Base-by-base conservation (phyloP, 2,797 vertebrate genomes). In the Todus mexicanus region DNA sequence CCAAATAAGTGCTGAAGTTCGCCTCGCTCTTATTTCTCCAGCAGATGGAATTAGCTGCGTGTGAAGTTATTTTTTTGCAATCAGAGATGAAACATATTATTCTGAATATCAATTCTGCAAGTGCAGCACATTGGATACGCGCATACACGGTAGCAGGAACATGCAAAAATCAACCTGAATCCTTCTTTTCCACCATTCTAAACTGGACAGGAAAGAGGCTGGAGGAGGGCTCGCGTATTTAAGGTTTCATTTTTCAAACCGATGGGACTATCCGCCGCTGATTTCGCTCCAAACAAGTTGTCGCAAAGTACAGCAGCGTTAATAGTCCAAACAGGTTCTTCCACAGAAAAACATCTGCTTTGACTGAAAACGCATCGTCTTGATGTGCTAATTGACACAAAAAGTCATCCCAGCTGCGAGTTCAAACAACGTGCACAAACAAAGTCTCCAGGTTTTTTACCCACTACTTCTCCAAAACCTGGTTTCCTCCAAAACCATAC, bases 1-100 rank as follows among this genome's bases (percentile, higher is more conserved):
- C 65, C 92, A 92, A 88, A 51, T 57, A 96, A 93, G 63, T 15
- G 64, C 83, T 31, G 76, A 86, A 94, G 92, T 90, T 65, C 53
- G 75, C 82, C 94, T 85, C 3, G 0, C 61, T 95, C 80, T 69
- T 87, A n/a, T 90, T 80, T 66, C 84, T 75, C 86, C 72, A 90
- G 81, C 93, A 96, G 95, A 94, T 94, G 78, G 93, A 94, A 93
- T 94, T 89, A 90, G 93, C 71, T 90, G 66, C 2, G 22, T 90
- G 81, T 69, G 50, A 96, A 89, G 90, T 53, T 90, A 31, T 79
- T 92, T 91, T n/a, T 94, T 59, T 92, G 77, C 78, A 93, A 56
- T 15, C 14, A 12, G 74, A 71, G 71, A 89, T 94, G 65, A 87
- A 85, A 75, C 10, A 35, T 23, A 40, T 89, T 91, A 95, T 61